phyloP scores from a whole-genome alignment of 1,140 invertebrate genomes.

The Periplaneta americana region DNA sequence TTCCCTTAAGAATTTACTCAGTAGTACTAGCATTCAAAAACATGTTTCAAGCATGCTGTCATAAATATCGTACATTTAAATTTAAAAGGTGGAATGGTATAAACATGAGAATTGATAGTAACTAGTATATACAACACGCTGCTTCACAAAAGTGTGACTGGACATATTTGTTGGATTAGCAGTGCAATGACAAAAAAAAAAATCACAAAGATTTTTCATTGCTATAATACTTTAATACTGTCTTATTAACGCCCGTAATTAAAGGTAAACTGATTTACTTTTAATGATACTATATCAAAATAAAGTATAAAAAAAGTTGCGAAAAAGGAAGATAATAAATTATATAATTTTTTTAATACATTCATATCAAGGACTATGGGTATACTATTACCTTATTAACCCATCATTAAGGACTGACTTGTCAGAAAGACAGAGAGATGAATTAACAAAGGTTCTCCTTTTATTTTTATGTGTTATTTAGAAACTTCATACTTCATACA shows the following conservation, averaged over 20 bases:
- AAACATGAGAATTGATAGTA: too few species aligned
- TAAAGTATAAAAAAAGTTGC: not conserved
- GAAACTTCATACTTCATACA: not conserved
- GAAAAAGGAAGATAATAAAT: not conserved
- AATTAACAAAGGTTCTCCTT: constrained; percentile 18
- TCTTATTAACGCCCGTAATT: not conserved
- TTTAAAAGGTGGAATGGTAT: too few species aligned
- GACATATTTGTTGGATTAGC: not conserved
- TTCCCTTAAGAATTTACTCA: too few species aligned
- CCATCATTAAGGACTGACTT: constrained; percentile 24
- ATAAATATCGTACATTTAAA: too few species aligned
- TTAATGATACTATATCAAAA: not conserved
- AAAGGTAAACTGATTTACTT: not conserved
- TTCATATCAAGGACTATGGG: constrained; percentile 18
- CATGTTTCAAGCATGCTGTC: too few species aligned
- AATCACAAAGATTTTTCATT: not conserved
- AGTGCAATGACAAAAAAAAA: not conserved
- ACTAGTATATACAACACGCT: too few species aligned
- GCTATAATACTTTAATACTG: not conserved
- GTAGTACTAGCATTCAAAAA: too few species aligned
- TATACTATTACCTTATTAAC: constrained; percentile 23
- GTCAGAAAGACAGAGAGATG: constrained; percentile 24
- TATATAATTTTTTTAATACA: not conserved
- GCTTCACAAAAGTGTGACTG: not conserved
- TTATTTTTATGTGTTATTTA: not conserved